Conservation (phyloP, 2,888 invertebrate genomes). For the Pachymerium ferrugineum region DNA sequence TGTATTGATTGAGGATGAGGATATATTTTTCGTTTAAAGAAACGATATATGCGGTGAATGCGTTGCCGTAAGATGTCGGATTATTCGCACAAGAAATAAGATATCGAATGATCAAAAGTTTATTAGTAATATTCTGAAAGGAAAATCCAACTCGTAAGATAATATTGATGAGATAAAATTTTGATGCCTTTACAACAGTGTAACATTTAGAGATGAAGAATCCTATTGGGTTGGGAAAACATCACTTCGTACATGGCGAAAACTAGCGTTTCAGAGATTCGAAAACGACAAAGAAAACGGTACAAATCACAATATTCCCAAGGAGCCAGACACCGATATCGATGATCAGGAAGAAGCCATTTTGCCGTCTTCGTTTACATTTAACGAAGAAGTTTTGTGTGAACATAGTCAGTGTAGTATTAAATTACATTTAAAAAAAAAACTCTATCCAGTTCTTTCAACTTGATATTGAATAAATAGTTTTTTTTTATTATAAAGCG, state of each 20-base stretch:
- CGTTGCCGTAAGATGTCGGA: conserved; percentile 43
- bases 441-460: neutral
- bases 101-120: conserved; percentile 44
- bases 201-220: conserved; percentile 38
- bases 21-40: neutral
- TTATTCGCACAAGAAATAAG: conserved; percentile 42
- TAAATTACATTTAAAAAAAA: neutral
- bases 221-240: conserved; percentile 55
- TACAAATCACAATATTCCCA: neutral
- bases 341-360: conserved; percentile 1
- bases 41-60: conserved; percentile 43
- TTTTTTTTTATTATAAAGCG: no score
- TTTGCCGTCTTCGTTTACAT: conserved; percentile 11
- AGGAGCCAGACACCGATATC: neutral
- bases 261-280: conserved; percentile 46
- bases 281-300: conserved; percentile 11
- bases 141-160: conserved; percentile 29
- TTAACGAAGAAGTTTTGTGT: conserved; percentile 31
- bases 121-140: conserved; percentile 41
- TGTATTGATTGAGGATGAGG: neutral
- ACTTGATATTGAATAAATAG: neutral
- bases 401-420: conserved; percentile 3
- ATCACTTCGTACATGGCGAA: conserved; percentile 55
- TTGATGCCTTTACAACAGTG: neutral
- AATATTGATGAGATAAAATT: neutral